These are phyloP conservation scores for Ceratitis capitata DNA, from an alignment of 1,140 invertebrate genomes.

Conservation along the genomic window DNA sequence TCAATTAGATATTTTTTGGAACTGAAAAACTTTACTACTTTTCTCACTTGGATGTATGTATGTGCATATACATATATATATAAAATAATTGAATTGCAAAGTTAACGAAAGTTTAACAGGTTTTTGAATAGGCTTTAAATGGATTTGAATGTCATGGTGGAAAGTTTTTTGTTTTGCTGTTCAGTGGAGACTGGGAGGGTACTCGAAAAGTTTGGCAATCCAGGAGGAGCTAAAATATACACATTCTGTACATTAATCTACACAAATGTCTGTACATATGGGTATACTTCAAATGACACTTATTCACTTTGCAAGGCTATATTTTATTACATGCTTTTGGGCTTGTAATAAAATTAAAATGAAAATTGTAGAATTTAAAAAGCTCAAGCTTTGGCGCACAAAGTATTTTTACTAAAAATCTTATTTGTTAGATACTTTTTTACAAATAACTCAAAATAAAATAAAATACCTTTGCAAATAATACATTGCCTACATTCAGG, in stretches of 20 bases:
- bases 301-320: neutral
- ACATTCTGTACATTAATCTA: neutral
- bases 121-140: constrained; percentile 33
- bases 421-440: too few species aligned
- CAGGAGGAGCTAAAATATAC: neutral
- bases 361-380: too few species aligned
- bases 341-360: too few species aligned
- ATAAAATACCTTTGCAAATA: too few species aligned
- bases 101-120: constrained; percentile 14
- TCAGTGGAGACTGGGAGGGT: neutral
- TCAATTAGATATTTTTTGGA: neutral
- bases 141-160: constrained; percentile 30
- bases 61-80: neutral
- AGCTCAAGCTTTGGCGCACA: too few species aligned
- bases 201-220: neutral
- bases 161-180: neutral
- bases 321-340: neutral
- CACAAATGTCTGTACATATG: neutral
- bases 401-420: too few species aligned
- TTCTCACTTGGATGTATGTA: neutral
- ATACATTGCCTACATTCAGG: too few species aligned
- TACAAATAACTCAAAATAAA: too few species aligned
- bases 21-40: neutral
- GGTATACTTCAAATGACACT: too few species aligned
- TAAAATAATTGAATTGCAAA: constrained; percentile 16